These are phyloP conservation scores for Phoenicopterus ruber DNA, from an alignment of 2,113 vertebrate genomes.

Conservation along the genomic window DNA sequence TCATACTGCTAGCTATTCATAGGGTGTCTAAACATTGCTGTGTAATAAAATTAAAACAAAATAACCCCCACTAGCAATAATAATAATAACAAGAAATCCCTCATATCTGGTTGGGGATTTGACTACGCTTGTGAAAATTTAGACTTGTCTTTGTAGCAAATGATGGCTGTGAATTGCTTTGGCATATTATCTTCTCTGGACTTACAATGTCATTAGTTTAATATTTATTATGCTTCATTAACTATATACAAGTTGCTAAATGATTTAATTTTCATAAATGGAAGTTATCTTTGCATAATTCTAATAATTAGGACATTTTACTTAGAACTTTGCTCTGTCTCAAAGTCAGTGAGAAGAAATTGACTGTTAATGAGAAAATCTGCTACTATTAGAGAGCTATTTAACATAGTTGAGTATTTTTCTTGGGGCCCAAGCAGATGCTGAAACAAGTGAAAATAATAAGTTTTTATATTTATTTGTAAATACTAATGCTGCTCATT, in stretches of 20 bases:
- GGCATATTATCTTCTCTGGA: not conserved
- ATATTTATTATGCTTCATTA: constrained; percentile 52
- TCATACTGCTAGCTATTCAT: not conserved
- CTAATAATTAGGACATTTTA: constrained; percentile 24
- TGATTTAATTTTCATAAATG: constrained; percentile 49
- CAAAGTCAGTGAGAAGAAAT: not conserved
- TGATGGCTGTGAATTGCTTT: constrained; percentile 12
- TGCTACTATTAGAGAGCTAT: not conserved
- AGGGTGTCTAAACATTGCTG: not conserved
- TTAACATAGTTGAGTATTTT: not conserved
- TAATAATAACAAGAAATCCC: not conserved
- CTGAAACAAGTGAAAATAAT: not conserved
- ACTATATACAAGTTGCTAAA: constrained; percentile 23
- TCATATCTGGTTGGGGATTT: not conserved
- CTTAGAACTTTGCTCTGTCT: not conserved
- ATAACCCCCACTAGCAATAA: not conserved
- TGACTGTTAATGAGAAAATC: not conserved
- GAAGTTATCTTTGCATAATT: constrained; percentile 20
- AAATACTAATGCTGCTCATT: not conserved
- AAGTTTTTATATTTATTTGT: not conserved
- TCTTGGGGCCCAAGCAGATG: not conserved
- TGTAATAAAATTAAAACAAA: not conserved
- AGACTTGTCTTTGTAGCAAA: not conserved
- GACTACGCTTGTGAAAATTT: not conserved
- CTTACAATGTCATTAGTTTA: constrained; percentile 48